These are phyloP conservation scores for Euproctis similis DNA, from an alignment of 2,888 invertebrate species.

Conservation along the genomic window DNA sequence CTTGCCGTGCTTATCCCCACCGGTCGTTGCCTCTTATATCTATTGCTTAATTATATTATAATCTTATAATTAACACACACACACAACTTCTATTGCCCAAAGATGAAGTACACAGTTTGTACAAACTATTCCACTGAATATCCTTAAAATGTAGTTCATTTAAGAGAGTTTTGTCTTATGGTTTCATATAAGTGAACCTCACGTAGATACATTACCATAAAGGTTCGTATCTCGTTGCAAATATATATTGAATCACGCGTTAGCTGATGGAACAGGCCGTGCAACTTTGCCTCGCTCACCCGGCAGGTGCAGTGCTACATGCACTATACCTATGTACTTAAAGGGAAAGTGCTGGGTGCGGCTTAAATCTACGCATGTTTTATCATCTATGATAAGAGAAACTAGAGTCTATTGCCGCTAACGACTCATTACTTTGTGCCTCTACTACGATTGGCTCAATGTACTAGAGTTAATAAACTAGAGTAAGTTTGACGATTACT, in stretches of 20 bases:
- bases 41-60: conserved; percentile 47
- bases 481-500: no score
- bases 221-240: conserved; percentile 41
- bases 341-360: conserved; percentile 69
- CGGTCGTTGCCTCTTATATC: conserved; percentile 52
- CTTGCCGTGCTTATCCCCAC: conserved; percentile 50
- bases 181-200: conserved; percentile 50
- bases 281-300: conserved; percentile 47
- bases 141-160: no score
- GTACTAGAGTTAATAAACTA: no score
- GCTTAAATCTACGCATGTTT: conserved; percentile 62
- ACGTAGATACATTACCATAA: conserved; percentile 48
- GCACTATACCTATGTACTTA: conserved; percentile 19
- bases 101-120: no score
- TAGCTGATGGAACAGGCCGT: conserved; percentile 43
- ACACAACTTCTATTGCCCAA: no score
- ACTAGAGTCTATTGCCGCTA: conserved; percentile 47
- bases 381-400: conserved; percentile 71
- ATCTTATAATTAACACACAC: conserved; percentile 63
- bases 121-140: no score
- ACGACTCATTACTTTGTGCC: conserved; percentile 35
- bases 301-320: conserved; percentile 35
- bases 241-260: conserved; percentile 47
- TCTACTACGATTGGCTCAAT: no score
- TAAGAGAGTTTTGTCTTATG: no score